Evolutionary conservation across 2,888 invertebrate genomes (phyloP).

Genomic region (Gymnocheta viridis): DNA sequence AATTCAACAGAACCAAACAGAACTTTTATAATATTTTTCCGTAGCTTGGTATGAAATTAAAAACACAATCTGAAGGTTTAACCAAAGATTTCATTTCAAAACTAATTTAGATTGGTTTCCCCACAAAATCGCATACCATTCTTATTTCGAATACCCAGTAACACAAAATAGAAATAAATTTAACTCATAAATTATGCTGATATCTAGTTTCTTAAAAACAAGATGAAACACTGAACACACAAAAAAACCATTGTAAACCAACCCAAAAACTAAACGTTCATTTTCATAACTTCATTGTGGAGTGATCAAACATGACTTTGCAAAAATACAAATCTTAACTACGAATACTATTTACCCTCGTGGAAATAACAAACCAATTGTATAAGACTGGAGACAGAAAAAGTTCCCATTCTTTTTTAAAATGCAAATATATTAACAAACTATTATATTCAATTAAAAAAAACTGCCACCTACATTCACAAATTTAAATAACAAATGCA

Average conservation of each 20-base stretch:
- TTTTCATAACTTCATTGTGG: constrained; percentile 56
- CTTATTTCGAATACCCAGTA: constrained; percentile 36
- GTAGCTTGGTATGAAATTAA: constrained; percentile 16
- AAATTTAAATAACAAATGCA: constrained; percentile 39
- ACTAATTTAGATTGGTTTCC: constrained; percentile 66
- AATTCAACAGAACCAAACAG: constrained; percentile 19
- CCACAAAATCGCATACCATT: constrained; percentile 42
- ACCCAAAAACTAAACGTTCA: constrained; percentile 41
- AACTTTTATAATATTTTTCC: constrained; percentile 31
- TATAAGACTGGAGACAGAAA: background rate
- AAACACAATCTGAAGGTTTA: constrained; percentile 23
- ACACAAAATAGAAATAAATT: constrained; percentile 47
- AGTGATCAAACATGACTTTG: constrained; percentile 58
- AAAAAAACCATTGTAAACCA: constrained; percentile 5
- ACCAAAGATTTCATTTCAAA: constrained; percentile 63
- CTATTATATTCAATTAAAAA: constrained; percentile 2
- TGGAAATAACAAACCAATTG: constrained; percentile 47
- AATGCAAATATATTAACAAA: constrained; percentile 9
- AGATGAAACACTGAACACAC: constrained; percentile 3
- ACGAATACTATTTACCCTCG: constrained; percentile 17
- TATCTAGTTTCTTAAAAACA: constrained; percentile 42
- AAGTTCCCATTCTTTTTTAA: background rate
- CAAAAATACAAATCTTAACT: constrained; percentile 28
- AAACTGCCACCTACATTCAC: background rate
- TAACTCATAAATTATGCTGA: constrained; percentile 63